These are phyloP conservation scores for Corvus cornix DNA, from an alignment of 2,113 vertebrate species.

Conservation along the genomic window DNA sequence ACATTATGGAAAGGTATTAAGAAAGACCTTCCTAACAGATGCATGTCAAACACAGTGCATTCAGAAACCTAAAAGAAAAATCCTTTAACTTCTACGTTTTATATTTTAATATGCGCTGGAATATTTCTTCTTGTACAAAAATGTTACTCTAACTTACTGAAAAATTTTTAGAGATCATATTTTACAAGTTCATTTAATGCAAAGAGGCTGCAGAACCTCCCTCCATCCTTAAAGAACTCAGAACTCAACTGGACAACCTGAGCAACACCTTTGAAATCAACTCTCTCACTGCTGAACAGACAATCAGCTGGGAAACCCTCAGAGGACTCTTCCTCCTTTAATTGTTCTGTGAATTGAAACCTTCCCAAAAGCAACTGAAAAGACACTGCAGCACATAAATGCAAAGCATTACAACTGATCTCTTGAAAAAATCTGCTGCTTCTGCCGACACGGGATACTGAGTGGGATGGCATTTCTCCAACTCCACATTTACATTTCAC, in stretches of 20 bases:
- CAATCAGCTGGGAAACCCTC: neutral
- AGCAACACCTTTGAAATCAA: neutral
- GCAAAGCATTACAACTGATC: neutral
- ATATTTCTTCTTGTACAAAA: neutral
- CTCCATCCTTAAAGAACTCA: neutral
- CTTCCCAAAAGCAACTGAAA: neutral
- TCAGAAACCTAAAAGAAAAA: neutral
- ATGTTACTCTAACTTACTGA: rapidly evolving
- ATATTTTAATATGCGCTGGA: neutral
- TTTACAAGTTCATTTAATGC: neutral
- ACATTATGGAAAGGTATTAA: neutral
- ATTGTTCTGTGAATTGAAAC: neutral
- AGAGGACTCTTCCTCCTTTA: neutral
- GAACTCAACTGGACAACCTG: neutral
- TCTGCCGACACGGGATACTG: rapidly evolving
- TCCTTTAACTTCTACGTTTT: neutral
- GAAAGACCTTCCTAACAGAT: neutral
- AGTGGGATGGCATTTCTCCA: neutral
- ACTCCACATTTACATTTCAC: neutral
- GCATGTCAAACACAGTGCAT: neutral
- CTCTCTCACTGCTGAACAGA: rapidly evolving
- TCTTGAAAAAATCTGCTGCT: neutral
- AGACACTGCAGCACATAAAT: neutral
- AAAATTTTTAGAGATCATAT: neutral
- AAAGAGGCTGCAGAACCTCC: neutral